Evolutionary conservation across 1,140 invertebrate species (phyloP).

Genomic region (Drosophila yakuba): DNA sequence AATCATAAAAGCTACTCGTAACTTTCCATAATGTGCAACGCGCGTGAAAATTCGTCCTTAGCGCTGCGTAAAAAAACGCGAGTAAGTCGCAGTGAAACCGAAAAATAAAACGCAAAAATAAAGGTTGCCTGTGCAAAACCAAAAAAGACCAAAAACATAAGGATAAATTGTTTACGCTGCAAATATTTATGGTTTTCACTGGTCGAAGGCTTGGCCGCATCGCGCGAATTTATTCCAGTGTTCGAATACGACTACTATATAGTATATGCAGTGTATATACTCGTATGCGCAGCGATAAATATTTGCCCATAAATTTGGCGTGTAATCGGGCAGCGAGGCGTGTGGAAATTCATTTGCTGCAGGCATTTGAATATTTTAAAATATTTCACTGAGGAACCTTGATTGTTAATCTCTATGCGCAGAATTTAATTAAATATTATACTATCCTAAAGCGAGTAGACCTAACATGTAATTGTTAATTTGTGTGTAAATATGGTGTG

Average conservation of each 20-base stretch:
- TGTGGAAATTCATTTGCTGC: slow-evolving; percentile 36
- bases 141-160: slow-evolving; percentile 10
- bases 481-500: slow-evolving; percentile 27
- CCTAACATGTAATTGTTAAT: slow-evolving; percentile 14
- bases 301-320: slow-evolving; percentile 72
- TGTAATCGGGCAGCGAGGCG: slow-evolving; percentile 50
- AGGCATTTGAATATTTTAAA: slow-evolving; percentile 48
- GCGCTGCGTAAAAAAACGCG: slow-evolving; percentile 52
- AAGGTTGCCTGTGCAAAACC: neutral
- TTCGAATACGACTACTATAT: slow-evolving; percentile 32
- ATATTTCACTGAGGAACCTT: neutral
- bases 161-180: slow-evolving; percentile 73
- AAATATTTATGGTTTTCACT: slow-evolving; percentile 73
- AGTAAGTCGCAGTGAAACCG: slow-evolving; percentile 34
- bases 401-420: slow-evolving; percentile 27
- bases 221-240: slow-evolving; percentile 63
- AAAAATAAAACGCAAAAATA: slow-evolving; percentile 31
- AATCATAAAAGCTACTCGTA: slow-evolving; percentile 35
- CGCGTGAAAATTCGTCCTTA: slow-evolving; percentile 80
- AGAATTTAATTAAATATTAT: slow-evolving; percentile 41
- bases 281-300: slow-evolving; percentile 63
- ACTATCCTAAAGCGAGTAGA: slow-evolving; percentile 15
- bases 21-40: slow-evolving; percentile 71
- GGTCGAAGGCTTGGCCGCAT: slow-evolving; percentile 29
- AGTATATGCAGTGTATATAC: neutral